Evolutionary conservation across 2,888 invertebrate genomes (phyloP), one percentile per base, ranked within the genome.

Genomic region (Phyto melanocephala): DNA sequence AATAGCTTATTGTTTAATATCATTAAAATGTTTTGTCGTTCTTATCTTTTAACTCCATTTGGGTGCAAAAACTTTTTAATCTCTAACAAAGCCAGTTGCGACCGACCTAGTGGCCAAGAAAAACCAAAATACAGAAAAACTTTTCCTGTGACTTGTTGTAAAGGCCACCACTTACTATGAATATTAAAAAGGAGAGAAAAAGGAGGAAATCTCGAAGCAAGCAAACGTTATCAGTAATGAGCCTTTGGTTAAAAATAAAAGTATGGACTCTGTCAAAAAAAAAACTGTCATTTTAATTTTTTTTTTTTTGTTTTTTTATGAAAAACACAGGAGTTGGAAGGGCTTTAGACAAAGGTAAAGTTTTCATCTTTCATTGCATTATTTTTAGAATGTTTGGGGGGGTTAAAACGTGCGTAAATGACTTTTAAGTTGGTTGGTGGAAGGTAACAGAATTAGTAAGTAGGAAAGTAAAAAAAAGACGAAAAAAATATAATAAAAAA

Each of bases 41-140:
- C 87, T 87, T 88, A 88, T 87, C 88, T 87, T 81, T 87, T 86
- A 88, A 88, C 88, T 89, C 88, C 88, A 87, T 87, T 88, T 88
- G 79, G 70, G 65, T 79, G 71, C 47, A 45, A 83, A 88, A 89
- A 89, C 87, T 89, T 89, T 89, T 88, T 89, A 89, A 89, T 88
- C 88, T 88, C 86, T 87, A 86, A 85, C 87, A 87, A 88, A 90
- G 88, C 86, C 88, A 89, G 89, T 87, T 88, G 84, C 67, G 81
- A 80, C 77, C 67, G 81, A 80, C 77, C 83, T 80, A 83, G 78
- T 80, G 70, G 71, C 82, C 79, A 82, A 75, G 79, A 75, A 80
- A 83, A 83, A 74, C 50, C 76, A 80, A 67, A 65, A 56, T 45
- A 28, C 28, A 28, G 28, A 28, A 62, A 81, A 84, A 77, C 60